A percentile compares a stretch with the other conserved stretches of the same genome.
phyloP scores from a whole-genome alignment of 2,888 invertebrate species.

The Drosophila histrio region DNA sequence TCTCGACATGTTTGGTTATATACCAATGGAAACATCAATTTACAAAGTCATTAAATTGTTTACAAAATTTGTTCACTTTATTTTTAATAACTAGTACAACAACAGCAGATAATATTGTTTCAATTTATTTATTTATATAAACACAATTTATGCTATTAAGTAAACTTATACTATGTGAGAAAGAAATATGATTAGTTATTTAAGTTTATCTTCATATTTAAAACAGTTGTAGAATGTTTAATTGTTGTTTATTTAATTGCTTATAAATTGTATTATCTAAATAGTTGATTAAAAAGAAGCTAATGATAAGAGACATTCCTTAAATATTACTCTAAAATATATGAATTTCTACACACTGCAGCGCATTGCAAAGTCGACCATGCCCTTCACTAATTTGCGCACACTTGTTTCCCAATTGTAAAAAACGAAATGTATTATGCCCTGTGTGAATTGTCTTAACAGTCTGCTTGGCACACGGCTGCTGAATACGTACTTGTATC shows the following conservation, averaged over 20 bases:
- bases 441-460: conserved; percentile 41
- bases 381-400: neutral
- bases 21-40: conserved; percentile 1
- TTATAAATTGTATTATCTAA: too few species aligned
- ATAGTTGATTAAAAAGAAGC: too few species aligned
- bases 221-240: neutral
- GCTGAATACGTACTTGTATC: conserved; percentile 7
- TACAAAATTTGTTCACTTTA: neutral
- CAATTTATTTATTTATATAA: neutral
- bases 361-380: conserved; percentile 4
- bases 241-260: too few species aligned
- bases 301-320: too few species aligned
- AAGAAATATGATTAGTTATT: neutral
- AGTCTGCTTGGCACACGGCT: conserved; percentile 25
- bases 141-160: neutral
- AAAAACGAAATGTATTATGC: neutral
- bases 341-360: neutral
- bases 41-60: neutral
- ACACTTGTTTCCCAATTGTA: conserved; percentile 11
- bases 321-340: too few species aligned
- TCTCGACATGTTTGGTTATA: neutral
- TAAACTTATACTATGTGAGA: neutral
- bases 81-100: neutral
- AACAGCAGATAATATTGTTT: neutral
- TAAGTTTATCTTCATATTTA: neutral